Evolutionary conservation across 2,888 invertebrate species (phyloP).

Genomic region (Disparrhopalites patrizii): DNA sequence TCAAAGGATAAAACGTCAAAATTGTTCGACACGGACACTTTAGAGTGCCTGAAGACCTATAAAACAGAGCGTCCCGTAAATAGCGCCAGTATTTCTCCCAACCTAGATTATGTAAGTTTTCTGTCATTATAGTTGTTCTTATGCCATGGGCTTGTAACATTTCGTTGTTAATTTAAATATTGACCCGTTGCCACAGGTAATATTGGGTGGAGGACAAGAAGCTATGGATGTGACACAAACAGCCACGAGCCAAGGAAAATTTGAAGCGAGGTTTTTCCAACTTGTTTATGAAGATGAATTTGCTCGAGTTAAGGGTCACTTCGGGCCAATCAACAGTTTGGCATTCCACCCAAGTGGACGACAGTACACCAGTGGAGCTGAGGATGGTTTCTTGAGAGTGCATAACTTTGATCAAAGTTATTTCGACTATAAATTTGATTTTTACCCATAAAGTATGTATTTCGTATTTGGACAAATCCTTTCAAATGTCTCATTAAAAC

Average conservation of each 20-base stretch:
- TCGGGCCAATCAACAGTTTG: slow-evolving; percentile 98
- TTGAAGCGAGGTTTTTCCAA: slow-evolving; percentile 92
- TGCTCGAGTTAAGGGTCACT: slow-evolving; percentile 97
- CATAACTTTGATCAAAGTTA: slow-evolving; percentile 95
- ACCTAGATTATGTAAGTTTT: slow-evolving; percentile 76
- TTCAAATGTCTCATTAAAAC: neutral
- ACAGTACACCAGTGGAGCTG: slow-evolving; percentile 94
- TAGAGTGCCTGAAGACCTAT: slow-evolving; percentile 87
- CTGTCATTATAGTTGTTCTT: neutral
- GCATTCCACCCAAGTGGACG: slow-evolving; percentile 97
- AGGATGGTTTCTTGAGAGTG: slow-evolving; percentile 96
- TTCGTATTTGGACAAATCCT: neutral
- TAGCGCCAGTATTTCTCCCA: slow-evolving; percentile 97
- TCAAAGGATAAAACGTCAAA: slow-evolving; percentile 96
- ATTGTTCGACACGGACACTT: slow-evolving; percentile 81
- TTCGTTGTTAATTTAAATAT: neutral
- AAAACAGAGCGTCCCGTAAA: slow-evolving; percentile 98
- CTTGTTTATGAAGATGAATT: slow-evolving; percentile 96
- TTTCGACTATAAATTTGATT: slow-evolving; percentile 93
- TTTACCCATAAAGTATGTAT: slow-evolving; percentile 49
- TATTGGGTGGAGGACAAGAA: slow-evolving; percentile 98
- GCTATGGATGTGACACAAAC: slow-evolving; percentile 99
- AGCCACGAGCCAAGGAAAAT: slow-evolving; percentile 89
- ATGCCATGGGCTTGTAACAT: neutral
- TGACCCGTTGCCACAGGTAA: slow-evolving; percentile 58